Evolutionary conservation across 2,113 vertebrate genomes (phyloP), one percentile per base, ranked within the genome.

Genomic region (Willisornis vidua): DNA sequence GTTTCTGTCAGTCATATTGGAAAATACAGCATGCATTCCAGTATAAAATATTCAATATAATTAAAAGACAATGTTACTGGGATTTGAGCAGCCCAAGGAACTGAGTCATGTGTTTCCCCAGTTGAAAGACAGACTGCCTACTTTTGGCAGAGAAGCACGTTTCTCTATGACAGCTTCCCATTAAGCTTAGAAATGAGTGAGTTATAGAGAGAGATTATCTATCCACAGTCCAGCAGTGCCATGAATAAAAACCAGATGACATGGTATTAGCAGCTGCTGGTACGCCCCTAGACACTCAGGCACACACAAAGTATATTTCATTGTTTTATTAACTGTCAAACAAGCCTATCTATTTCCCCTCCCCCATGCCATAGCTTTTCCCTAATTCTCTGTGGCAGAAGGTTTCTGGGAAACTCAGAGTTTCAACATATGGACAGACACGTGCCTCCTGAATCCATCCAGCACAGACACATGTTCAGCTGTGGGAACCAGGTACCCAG

Each of bases 171-270:
- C 94, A 95, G 89, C 78, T 96, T 94, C 93, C 91, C 95, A 89
- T 96, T 97, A 95, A 10, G 10, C 85, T 87, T 72, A 49, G 66
- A 94, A 96, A 93, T 87, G 89, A 95, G 89, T 96, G 96, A 97
- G 89, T 96, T 97, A 94, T 89, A 48, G 48, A 84, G 81, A 85
- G 70, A 95, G 91, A 97, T 96, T 95, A 97, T 95, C 77, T 94
- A 87, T 78, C 95, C 91, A 91, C 93, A 97, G 93, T 91, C 94
- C 94, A 91, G 91, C 86, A 93, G 84, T 73, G 94, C 74, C 84
- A 96, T 93, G 94, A 97, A 97, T 96, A 95, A 97, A 91, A 96
- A 96, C 7, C 95, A 97, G 95, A 96, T 96, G 95, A 95, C 94
- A 96, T n/a, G 91, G 91, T 91, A 85, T 95, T 97, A 97, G 84